phyloP scores from a whole-genome alignment of 2,888 invertebrate genomes.

The Ectemnius cavifrons region DNA sequence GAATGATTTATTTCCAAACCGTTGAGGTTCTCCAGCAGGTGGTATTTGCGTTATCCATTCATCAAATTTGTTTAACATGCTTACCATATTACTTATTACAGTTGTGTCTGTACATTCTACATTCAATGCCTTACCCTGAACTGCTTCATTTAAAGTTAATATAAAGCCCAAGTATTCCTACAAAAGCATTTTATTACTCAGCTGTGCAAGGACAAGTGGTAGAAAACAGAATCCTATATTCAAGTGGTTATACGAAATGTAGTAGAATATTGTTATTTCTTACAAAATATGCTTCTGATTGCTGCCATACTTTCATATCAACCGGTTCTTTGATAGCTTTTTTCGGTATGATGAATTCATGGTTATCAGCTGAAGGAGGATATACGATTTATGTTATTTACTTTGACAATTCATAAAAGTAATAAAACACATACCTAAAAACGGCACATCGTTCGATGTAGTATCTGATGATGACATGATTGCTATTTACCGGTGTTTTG shows the following conservation, averaged over 20 bases:
- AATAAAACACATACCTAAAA: conserved; percentile 42
- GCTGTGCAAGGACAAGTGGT: no score
- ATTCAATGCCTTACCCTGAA: conserved; percentile 87
- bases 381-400: neutral
- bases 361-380: conserved; percentile 77
- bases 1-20: conserved; percentile 98
- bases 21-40: conserved; percentile 93
- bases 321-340: conserved; percentile 83
- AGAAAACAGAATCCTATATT: neutral
- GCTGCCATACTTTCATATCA: conserved; percentile 90
- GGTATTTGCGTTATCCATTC: conserved; percentile 89
- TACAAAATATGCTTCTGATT: conserved; percentile 91
- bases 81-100: conserved; percentile 81
- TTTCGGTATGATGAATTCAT: conserved; percentile 83
- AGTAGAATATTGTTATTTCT: conserved; percentile 54
- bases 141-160: conserved; percentile 90
- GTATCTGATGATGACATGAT: conserved; percentile 45
- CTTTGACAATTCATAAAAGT: neutral
- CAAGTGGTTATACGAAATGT: no score
- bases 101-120: conserved; percentile 83
- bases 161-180: conserved; percentile 93
- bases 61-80: conserved; percentile 86
- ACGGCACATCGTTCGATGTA: conserved; percentile 18
- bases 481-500: conserved; percentile 15
- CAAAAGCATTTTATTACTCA: conserved; percentile 6